Conservation (phyloP, 2,888 invertebrate genomes). For the Halictus quadricinctus region DNA sequence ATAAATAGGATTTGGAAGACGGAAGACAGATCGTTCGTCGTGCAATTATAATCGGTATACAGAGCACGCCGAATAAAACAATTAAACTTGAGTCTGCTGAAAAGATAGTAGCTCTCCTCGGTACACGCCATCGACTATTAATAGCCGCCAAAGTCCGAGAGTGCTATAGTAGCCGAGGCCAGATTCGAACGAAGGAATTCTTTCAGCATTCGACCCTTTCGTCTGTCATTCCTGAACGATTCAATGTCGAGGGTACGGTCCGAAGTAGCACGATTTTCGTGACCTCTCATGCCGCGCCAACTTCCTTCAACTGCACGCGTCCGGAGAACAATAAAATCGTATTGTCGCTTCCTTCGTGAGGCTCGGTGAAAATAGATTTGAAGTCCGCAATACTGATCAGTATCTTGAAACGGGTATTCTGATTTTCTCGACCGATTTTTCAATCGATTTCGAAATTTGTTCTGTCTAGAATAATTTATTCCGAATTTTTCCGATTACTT, state of each 20-base stretch:
- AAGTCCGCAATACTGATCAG: neutral
- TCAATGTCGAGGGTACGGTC: conserved; percentile 68
- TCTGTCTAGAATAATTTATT: neutral
- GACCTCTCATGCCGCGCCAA: neutral
- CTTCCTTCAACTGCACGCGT: neutral
- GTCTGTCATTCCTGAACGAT: conserved; percentile 47
- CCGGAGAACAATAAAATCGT: neutral
- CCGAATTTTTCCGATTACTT: too few species aligned
- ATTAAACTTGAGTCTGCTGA: conserved; percentile 51
- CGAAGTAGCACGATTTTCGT: conserved; percentile 37
- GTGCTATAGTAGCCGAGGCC: conserved; percentile 63
- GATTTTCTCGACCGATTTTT: neutral
- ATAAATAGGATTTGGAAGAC: neutral
- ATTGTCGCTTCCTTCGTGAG: neutral
- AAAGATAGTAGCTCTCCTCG: conserved; percentile 63
- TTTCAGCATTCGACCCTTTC: conserved; percentile 51
- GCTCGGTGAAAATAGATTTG: too few species aligned
- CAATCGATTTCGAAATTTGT: neutral
- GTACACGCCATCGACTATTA: conserved; percentile 64
- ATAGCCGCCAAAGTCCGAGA: conserved; percentile 67
- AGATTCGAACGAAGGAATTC: conserved; percentile 63
- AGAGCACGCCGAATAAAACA: conserved; percentile 50
- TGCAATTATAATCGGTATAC: conserved; percentile 30
- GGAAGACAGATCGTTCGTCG: conserved; percentile 3
- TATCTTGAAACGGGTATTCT: neutral